Evolutionary conservation across 2,113 vertebrate genomes (phyloP), one percentile per base, ranked within the genome.

Genomic region (Heterocephalus glaber): DNA sequence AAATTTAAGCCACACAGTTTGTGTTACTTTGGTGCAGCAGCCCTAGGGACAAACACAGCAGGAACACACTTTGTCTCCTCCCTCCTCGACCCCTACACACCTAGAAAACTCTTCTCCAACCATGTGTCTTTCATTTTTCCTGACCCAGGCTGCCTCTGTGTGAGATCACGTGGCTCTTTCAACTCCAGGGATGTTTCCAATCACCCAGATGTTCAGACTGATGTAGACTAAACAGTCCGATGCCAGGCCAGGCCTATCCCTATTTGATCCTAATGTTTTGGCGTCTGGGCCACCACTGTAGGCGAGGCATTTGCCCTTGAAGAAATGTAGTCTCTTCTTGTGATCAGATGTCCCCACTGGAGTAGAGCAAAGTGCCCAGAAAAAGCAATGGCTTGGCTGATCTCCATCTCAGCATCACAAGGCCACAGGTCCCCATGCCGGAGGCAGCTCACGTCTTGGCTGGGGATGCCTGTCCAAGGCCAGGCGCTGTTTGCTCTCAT

Each of bases 1-100:
- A 44, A 16, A 2, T 2, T 41, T 9, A 33, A 24, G 90, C 47
- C 35, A 7, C 60, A 2, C 0, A 0, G 10, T 24, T 0, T 14
- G 47, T 17, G 24, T 12, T 19, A 35, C 89, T 35, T 17, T 8
- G 5, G 6, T 3, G 14, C 0, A 1, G 65, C 65, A 44, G 65
- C 10, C 54, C 61, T 49, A 0, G 35, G 77, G 26, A 20, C 4
- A 0, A 30, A 20, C 0, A n/a, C n/a, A 26, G 41, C 2, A 2
- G 1, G 44, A 22, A 6, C 6, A 35, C 47, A 6, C 4, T 2
- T 30, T 9, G 12, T 60, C 19, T 2, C 44, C 19, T 16, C 44
- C 35, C 19, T 33, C 30, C 41, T 22, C 16, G 4, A 77, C 44
- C 8, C 33, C 70, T 35, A 3, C 24, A 2, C 58, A 3, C 58